Percentiles rank a stretch among this genome's conserved stretches.
These are phyloP conservation scores for Poeciliopsis prolifica DNA, from an alignment of 2,113 vertebrate genomes.

Conservation along the genomic window DNA sequence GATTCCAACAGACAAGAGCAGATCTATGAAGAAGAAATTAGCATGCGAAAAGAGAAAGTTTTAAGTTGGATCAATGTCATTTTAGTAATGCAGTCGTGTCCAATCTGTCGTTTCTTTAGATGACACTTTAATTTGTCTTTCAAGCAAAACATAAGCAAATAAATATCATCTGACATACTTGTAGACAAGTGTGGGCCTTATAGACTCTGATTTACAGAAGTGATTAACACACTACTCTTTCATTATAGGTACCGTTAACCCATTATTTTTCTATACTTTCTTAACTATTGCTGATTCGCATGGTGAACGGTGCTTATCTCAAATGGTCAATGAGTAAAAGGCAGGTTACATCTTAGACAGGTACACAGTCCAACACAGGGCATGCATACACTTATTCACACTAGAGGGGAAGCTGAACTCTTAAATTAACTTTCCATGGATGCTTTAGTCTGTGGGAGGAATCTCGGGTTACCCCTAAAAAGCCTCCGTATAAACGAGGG, in stretches of 20 bases:
- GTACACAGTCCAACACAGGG: neutral
- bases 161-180: constrained; percentile 25
- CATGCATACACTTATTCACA: neutral
- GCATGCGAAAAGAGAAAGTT: constrained; percentile 39
- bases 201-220: constrained; percentile 13
- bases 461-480: neutral
- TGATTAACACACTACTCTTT: neutral
- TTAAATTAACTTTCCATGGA: neutral
- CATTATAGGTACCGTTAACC: neutral
- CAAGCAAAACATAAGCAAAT: constrained; percentile 18
- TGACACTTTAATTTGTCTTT: constrained; percentile 1
- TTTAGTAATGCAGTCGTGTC: constrained; percentile 51
- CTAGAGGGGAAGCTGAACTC: neutral
- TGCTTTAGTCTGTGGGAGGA: no score
- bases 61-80: constrained; percentile 40
- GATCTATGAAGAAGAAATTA: constrained; percentile 37
- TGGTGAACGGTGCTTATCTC: neutral
- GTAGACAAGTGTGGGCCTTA: constrained; percentile 14
- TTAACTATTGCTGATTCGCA: neutral
- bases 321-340: no score
- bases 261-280: neutral
- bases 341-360: no score
- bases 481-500: neutral
- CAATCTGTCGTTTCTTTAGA: constrained; percentile 51
- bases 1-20: constrained; percentile 42